Evolutionary conservation across 2,888 invertebrate genomes (phyloP), one percentile per base, ranked within the genome.

Genomic region (Pyrrhosoma nymphula): DNA sequence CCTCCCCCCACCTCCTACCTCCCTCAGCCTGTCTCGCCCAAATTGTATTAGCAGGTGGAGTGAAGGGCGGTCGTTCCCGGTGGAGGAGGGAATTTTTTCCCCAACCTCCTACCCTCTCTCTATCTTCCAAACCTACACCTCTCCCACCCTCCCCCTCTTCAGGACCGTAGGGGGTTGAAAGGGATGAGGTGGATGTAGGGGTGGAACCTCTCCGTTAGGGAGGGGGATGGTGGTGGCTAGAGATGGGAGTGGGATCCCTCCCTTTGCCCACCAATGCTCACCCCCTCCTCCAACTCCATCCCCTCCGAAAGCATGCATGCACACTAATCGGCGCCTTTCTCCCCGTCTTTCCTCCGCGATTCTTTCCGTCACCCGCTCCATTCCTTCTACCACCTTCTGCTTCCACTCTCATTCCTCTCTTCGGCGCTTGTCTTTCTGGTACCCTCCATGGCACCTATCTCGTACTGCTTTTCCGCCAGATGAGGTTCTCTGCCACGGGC

Each of bases 21-120:
- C 69, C 75, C 12, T 20, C 60, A 26, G 56, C 55, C 89, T 56
- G 89, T 89, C 89, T 89, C 93, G 75, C 93, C 93, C 69, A 93
- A 93, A 93, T 93, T 93, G 93, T 93, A 93, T 93, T 93, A 93
- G 93, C 93, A 93, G 93, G 93, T 93, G 69, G 93, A 93, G 93
- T 93, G 93, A 93, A 93, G 93, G 93, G 93, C 39, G 47, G 93
- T 69, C 55, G 89, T 75, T 82, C 75, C 69, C n/a, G 93, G 69
- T 23, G 93, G 93, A 20, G 39, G 60, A 60, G 69, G 91, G 35
- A 30, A 23, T 60, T 39, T 63, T 60, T 30, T 90, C 30, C 60
- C 56, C 56, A 2, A 18, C 56, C 90, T 56, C 90, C 18, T 56
- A n/a, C 56, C 90, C n/a, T 56, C 90, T 23, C n/a, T 69, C 35